Conservation (phyloP, 2,888 invertebrate genomes). For the Exephanes ischioxanthus region DNA sequence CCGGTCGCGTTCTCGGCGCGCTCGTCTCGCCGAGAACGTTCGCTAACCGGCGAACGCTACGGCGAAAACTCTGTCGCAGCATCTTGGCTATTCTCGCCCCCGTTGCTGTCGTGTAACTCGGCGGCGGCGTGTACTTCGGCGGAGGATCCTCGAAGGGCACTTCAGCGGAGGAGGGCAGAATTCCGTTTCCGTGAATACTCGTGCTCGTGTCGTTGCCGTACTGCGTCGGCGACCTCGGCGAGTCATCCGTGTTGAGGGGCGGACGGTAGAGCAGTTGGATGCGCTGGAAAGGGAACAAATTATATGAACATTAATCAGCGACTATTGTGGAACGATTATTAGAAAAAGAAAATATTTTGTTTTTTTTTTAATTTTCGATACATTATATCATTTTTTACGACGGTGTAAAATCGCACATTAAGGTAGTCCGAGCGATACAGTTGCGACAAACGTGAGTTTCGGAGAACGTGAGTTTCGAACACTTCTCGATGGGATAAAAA, state of each 20-base stretch:
- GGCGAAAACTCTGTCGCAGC: slow-evolving; percentile 91
- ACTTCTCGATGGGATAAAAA: no score
- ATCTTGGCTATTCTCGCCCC: slow-evolving; percentile 93
- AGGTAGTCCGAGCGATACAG: no score
- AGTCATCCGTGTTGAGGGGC: slow-evolving; percentile 86
- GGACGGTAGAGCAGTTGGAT: slow-evolving; percentile 94
- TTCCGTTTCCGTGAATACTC: slow-evolving; percentile 79
- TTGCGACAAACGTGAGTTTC: no score
- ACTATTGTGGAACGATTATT: neutral
- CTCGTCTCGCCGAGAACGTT: slow-evolving; percentile 86
- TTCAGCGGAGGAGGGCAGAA: slow-evolving; percentile 79
- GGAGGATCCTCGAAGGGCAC: slow-evolving; percentile 90
- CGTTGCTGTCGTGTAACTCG: slow-evolving; percentile 96
- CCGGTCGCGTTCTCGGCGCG: slow-evolving; percentile 77
- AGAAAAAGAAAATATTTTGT: no score
- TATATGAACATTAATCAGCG: slow-evolving; percentile 11
- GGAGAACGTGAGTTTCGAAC: no score
- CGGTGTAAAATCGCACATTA: no score
- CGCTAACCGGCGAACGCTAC: slow-evolving; percentile 91
- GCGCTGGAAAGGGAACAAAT: slow-evolving; percentile 87
- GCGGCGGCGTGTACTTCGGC: slow-evolving; percentile 97
- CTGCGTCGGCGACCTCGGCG: slow-evolving; percentile 78
- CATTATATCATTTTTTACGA: no score
- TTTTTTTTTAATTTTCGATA: no score
- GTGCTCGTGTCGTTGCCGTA: slow-evolving; percentile 76